Evolutionary conservation across 2,888 invertebrate genomes (phyloP), one percentile per base, ranked within the genome.

Genomic region (Pristionchus arcanus): DNA sequence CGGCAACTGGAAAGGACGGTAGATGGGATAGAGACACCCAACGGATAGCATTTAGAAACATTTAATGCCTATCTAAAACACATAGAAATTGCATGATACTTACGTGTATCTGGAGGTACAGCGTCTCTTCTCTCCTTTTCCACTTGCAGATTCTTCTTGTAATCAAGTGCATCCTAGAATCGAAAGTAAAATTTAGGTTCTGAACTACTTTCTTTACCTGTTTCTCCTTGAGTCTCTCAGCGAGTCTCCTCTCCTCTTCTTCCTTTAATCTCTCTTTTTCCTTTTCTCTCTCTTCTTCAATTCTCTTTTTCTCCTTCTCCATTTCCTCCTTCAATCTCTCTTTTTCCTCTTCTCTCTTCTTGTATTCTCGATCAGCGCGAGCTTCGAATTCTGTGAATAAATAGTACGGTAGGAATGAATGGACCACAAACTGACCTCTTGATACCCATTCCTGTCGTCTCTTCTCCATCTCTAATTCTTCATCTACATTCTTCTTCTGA

Each of bases 291-390:
- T 63, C 63, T n/a, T 71, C 68, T 71, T 31, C 68, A 31, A 15
- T 71, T 31, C 31, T 31, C 68, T 71, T 63, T 25, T 63, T 71
- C 31, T 71, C 68, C 68, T 68, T 68, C 5, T 68, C n/a, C 68
- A n/a, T 28, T 68, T 28, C 68, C 21, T 63, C 63, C 63, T 63
- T 19, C 3, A 68, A n/a, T 31, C 42, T 77, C 25, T 21, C 63
- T 5, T 63, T 63, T 25, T 63, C 63, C 63, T 71, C 68, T 71
- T 31, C 68, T 71, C 34, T 71, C 68, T 71, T 71, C 68, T 71
- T 63, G 25, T 63, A 34, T 11, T 71, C 68, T 34, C 68, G 68
- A 19, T 71, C 68, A 31, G 11, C 68, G 4, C 68, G 28, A 28
- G 34, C 68, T 71, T 71, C 68, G 31, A 31, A 34, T 31, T 71